Evolutionary conservation across 1,140 invertebrate species (phyloP).

Genomic region (Eueides isabella): DNA sequence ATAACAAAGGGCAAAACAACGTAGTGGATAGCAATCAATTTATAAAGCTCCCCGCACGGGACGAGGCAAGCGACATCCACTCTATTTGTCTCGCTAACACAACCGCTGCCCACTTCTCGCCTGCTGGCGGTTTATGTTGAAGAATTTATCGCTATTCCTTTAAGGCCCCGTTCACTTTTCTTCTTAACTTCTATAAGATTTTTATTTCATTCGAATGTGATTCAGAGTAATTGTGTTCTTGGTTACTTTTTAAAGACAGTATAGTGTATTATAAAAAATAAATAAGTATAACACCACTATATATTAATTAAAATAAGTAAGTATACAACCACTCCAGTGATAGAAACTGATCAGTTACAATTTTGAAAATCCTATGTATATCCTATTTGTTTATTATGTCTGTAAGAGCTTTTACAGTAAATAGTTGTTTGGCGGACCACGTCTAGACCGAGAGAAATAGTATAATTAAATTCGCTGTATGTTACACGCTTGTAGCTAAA

Average conservation of each 20-base stretch:
- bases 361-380: no score
- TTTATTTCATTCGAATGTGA: conserved; percentile 33
- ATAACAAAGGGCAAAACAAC: conserved; percentile 32
- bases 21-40: conserved; percentile 49
- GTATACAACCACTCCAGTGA: no score
- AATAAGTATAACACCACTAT: no score
- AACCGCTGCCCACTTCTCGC: conserved; percentile 61
- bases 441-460: no score
- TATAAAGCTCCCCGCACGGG: conserved; percentile 58
- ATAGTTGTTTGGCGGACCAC: no score
- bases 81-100: conserved; percentile 71
- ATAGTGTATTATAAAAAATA: no score
- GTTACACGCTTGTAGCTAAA: no score
- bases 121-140: conserved; percentile 62
- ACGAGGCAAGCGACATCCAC: conserved; percentile 53
- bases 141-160: conserved; percentile 68
- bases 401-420: no score
- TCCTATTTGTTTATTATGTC: no score
- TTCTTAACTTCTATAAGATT: conserved; percentile 44
- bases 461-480: no score
- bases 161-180: conserved; percentile 47
- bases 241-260: background rate
- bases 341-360: no score
- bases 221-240: conserved; percentile 26
- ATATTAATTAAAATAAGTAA: no score